A percentile compares a stretch with the other conserved stretches of the same genome.
Evolutionary conservation across 2,888 invertebrate genomes (phyloP).

Genomic region (Resseliella maxima): DNA sequence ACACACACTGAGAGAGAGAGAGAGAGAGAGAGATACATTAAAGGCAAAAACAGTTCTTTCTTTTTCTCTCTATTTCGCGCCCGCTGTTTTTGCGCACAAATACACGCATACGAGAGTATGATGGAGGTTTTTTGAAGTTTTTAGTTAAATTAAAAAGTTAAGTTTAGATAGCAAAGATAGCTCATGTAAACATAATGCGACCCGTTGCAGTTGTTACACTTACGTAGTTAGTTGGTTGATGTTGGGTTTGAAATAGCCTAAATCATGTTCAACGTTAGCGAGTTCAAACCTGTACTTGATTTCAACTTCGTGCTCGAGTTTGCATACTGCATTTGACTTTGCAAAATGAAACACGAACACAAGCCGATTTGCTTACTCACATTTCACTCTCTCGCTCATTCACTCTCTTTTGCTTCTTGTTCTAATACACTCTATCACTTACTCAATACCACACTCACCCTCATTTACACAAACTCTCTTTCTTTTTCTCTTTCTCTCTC

Average conservation of each 20-base stretch:
- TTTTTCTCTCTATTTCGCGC: too few relatives aligned
- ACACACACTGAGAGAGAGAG: too few relatives aligned
- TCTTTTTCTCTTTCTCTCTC: background rate
- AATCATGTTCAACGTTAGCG: background rate
- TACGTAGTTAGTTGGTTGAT: background rate
- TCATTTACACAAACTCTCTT: background rate
- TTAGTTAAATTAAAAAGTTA: constrained; percentile 1
- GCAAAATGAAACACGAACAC: background rate
- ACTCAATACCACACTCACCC: background rate
- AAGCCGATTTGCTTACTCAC: background rate
- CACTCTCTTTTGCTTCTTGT: background rate
- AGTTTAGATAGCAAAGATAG: constrained; percentile 1
- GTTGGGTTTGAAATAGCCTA: background rate
- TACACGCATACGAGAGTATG: background rate
- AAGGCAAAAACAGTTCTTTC: too few relatives aligned
- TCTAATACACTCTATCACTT: too few relatives aligned
- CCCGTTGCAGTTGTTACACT: background rate
- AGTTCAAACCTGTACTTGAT: constrained; percentile 19
- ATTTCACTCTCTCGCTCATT: background rate
- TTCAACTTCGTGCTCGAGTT: background rate
- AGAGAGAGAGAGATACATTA: too few relatives aligned
- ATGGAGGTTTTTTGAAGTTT: background rate
- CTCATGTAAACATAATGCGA: background rate
- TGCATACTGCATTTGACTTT: background rate
- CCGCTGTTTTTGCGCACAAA: too few relatives aligned